Evolutionary conservation across 2,888 invertebrate species (phyloP).

Genomic region (Nomada flava): DNA sequence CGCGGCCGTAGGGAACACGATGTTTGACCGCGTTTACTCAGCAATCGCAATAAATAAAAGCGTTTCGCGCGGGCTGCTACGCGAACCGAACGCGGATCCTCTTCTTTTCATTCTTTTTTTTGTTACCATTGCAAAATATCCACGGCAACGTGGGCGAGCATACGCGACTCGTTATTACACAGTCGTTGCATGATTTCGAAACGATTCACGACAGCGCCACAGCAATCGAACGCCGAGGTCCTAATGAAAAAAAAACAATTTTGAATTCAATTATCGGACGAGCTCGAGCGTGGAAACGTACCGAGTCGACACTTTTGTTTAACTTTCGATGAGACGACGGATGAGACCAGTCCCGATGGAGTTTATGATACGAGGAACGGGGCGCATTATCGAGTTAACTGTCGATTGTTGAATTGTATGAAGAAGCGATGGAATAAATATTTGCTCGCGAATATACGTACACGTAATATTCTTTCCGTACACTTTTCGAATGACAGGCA

Average conservation of each 20-base stretch:
- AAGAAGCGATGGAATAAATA: not conserved
- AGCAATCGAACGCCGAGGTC: conserved; percentile 17
- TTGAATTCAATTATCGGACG: conserved; percentile 32
- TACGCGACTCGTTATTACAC: conserved; percentile 26
- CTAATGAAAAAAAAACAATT: conserved; percentile 44
- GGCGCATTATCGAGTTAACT: not conserved
- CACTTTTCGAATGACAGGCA: too few species aligned
- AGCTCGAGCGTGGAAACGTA: not conserved
- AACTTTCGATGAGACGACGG: not conserved
- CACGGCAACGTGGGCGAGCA: conserved; percentile 7
- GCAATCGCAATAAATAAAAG: conserved; percentile 41
- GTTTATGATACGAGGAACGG: not conserved
- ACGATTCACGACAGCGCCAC: not conserved
- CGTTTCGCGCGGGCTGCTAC: conserved; percentile 17
- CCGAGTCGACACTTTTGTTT: not conserved
- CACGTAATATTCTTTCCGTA: not conserved
- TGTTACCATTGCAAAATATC: conserved; percentile 46
- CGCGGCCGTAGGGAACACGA: conserved; percentile 2
- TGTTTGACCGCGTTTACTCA: conserved; percentile 34
- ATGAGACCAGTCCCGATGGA: not conserved
- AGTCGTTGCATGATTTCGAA: conserved; percentile 29
- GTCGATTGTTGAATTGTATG: not conserved
- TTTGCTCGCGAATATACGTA: not conserved
- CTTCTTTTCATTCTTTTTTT: conserved; percentile 12
- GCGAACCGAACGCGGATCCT: conserved; percentile 9